Evolutionary conservation across 2,888 invertebrate genomes (phyloP), one percentile per base, ranked within the genome.

Genomic region (Hydraecia micacea): DNA sequence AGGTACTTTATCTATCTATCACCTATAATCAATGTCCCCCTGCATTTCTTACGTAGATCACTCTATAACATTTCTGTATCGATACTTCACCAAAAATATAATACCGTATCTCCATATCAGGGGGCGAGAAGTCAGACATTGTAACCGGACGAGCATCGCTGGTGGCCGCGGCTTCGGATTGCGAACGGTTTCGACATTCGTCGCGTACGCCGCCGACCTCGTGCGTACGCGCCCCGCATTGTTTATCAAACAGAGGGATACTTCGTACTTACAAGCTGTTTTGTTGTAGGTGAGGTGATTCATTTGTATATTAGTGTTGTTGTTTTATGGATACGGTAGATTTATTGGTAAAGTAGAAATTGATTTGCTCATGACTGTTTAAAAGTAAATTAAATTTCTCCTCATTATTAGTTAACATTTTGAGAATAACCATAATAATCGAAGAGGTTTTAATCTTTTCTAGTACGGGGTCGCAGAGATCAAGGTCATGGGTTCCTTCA

Each of bases 151-250:
- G 32, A 74, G 28, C 81, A 39, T 80, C 83, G 86, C 58, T 72
- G 85, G 84, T 81, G 86, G 85, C 71, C 86, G 67, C 65, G 66
- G 73, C 68, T n/a, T 79, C 62, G 76, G 79, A 86, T 86, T 83
- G 85, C 75, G 42, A 84, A 80, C 77, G 60, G 68, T 79, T 87
- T 77, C 70, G 70, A 80, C 79, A 87, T 82, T 80, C 80, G 81
- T 63, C 75, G 85, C 81, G 80, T 86, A 80, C 81, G 77, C 85
- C 85, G 78, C 79, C 79, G 69, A 80, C 82, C 72, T 80, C 76
- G 32, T 80, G 73, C 52, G 80, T 81, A 83, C 77, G 81, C 78
- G 60, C 55, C 52, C 28, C 15, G 86, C 78, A 87, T 87, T 75
- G 78, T 75, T 86, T 86, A 85, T 77, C 68, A 58, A 77, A 67